phyloP scores from a whole-genome alignment of 2,113 vertebrate species.

The Osmerus mordax region DNA sequence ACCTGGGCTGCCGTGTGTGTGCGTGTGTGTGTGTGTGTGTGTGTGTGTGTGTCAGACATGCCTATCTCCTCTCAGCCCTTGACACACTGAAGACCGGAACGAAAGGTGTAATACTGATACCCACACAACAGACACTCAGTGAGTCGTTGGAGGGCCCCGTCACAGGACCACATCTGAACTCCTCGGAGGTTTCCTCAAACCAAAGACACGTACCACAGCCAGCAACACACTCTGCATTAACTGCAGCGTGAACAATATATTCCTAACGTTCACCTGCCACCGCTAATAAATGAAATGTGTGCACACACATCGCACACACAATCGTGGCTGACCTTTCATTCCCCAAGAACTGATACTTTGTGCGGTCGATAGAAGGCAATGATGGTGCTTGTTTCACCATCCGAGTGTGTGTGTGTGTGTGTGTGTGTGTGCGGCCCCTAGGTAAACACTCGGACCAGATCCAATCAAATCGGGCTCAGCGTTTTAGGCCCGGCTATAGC shows the following conservation, averaged over 20 bases:
- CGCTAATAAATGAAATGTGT: too few species aligned
- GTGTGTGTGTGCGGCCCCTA: too few species aligned
- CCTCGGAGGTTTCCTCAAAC: not conserved
- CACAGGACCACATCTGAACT: not conserved
- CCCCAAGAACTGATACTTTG: too few species aligned
- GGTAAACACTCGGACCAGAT: slow-evolving; percentile 8
- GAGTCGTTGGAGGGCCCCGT: not conserved
- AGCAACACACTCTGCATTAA: too few species aligned
- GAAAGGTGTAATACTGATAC: not conserved
- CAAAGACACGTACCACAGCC: not conserved
- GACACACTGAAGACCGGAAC: not conserved
- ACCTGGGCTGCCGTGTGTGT: not conserved
- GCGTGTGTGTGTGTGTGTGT: not conserved
- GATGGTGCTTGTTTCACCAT: too few species aligned
- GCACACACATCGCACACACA: not conserved
- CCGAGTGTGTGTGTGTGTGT: too few species aligned
- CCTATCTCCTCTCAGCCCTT: not conserved
- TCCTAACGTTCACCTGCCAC: too few species aligned
- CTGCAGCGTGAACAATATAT: too few species aligned
- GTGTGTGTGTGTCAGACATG: not conserved
- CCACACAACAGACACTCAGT: not conserved
- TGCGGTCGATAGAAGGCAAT: too few species aligned
- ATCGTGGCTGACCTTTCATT: too few species aligned
- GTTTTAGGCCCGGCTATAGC: slow-evolving; percentile 6
- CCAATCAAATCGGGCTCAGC: slow-evolving; percentile 1